Conservation (phyloP, 2,888 invertebrate genomes). For the Leptopilina drosophilae region DNA sequence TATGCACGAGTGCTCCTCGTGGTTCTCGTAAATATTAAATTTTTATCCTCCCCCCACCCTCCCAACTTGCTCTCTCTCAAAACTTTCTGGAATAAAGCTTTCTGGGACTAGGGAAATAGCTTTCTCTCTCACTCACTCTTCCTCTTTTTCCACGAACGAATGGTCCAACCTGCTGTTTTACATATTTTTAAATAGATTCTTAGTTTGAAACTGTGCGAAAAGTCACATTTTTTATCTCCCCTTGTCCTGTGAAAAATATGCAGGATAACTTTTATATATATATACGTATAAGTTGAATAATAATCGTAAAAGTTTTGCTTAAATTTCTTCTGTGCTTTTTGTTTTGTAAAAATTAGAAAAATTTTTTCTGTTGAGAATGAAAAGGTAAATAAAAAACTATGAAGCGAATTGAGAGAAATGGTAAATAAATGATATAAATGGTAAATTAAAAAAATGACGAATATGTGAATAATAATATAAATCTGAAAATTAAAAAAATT, state of each 20-base stretch:
- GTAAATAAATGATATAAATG: too few relatives aligned
- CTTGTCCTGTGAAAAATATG: conserved; percentile 12
- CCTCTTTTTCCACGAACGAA: not conserved
- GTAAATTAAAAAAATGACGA: too few relatives aligned
- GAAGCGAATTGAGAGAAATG: too few relatives aligned
- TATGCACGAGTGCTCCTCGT: not conserved
- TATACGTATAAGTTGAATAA: not conserved
- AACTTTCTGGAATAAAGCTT: conserved; percentile 34
- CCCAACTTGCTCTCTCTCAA: conserved; percentile 8
- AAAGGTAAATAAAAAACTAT: too few relatives aligned
- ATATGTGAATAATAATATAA: too few relatives aligned
- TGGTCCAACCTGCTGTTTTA: conserved; percentile 10
- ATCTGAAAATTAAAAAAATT: too few relatives aligned
- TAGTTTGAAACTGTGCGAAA: conserved; percentile 16
- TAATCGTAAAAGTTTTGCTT: not conserved
- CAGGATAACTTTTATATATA: conserved; percentile 3
- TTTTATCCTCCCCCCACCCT: not conserved
- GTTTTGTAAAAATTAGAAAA: not conserved
- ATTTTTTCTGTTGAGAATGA: not conserved
- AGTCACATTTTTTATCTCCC: conserved; percentile 12
- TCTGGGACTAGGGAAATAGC: not conserved
- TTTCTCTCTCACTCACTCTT: not conserved
- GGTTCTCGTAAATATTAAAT: conserved; percentile 34
- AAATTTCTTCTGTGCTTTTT: not conserved
- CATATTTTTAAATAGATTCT: conserved; percentile 36